Percentiles rank a stretch among this genome's conserved stretches.
Conservation (phyloP, 2,888 invertebrate genomes). For the Scaptodrosophila latifasciaeformis region DNA sequence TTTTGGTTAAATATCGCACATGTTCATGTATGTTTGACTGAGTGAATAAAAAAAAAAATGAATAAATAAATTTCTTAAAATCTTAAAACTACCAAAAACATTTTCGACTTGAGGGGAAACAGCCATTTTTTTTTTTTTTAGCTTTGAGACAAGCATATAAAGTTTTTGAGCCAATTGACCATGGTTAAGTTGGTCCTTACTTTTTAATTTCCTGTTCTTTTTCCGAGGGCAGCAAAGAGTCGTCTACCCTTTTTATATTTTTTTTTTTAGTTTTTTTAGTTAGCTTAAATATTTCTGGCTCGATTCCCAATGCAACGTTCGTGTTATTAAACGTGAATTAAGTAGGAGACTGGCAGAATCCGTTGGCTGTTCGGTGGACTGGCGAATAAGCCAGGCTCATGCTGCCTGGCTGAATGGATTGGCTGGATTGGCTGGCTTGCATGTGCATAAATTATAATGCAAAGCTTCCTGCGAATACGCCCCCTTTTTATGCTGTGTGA, state of each 20-base stretch:
- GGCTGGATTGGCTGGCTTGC: constrained; percentile 63
- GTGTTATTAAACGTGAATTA: constrained; percentile 69
- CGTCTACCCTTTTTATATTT: not conserved
- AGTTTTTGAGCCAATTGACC: constrained; percentile 41
- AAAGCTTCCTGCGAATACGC: constrained; percentile 46
- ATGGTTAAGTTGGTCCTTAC: too few relatives aligned
- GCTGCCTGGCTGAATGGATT: not conserved
- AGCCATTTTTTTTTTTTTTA: too few relatives aligned
- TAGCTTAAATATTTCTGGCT: not conserved
- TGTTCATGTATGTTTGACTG: too few relatives aligned
- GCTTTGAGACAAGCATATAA: constrained; percentile 26
- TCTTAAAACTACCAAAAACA: constrained; percentile 29
- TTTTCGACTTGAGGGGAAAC: too few relatives aligned
- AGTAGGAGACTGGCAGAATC: constrained; percentile 37
- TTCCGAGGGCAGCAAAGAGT: not conserved
- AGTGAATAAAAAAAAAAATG: too few relatives aligned
- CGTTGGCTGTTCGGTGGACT: not conserved
- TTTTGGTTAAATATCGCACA: constrained; percentile 39
- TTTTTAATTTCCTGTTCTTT: constrained; percentile 12
- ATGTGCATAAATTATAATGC: constrained; percentile 66
- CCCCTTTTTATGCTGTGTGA: constrained; percentile 11
- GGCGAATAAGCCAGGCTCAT: too few relatives aligned
- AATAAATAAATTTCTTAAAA: constrained; percentile 30
- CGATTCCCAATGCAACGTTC: constrained; percentile 21
- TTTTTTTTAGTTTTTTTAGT: too few relatives aligned